A percentile compares a stretch with the other conserved stretches of the same genome.
Evolutionary conservation across 2,888 invertebrate genomes (phyloP).

Genomic region (Sturmia bella): DNA sequence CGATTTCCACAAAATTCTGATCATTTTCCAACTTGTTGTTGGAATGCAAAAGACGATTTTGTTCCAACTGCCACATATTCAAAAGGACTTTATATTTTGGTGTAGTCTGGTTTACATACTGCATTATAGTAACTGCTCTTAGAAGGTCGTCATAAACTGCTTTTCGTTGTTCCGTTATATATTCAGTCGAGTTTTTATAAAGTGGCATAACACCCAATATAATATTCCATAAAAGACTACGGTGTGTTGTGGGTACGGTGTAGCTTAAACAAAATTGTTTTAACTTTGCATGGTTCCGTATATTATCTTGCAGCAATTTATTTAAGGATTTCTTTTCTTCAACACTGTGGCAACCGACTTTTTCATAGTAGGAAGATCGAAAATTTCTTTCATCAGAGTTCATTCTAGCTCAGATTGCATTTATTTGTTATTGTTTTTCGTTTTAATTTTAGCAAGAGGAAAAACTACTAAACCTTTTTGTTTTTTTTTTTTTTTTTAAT

Average conservation of each 20-base stretch:
- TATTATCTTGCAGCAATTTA: constrained; percentile 92
- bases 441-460: not conserved
- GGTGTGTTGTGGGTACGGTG: constrained; percentile 90
- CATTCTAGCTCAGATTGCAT: constrained; percentile 5
- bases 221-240: constrained; percentile 91
- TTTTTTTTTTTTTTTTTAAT: too few relatives aligned
- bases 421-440: too few relatives aligned
- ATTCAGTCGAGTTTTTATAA: constrained; percentile 88
- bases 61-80: constrained; percentile 91
- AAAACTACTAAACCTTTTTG: too few relatives aligned
- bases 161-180: constrained; percentile 88
- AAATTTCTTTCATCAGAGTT: constrained; percentile 88
- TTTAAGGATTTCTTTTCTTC: constrained; percentile 95
- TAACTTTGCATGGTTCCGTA: constrained; percentile 85
- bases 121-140: constrained; percentile 87
- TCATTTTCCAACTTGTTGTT: constrained; percentile 80
- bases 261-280: constrained; percentile 93
- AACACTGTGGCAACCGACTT: constrained; percentile 94
- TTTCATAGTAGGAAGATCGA: constrained; percentile 91
- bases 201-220: constrained; percentile 91
- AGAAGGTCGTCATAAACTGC: constrained; percentile 89
- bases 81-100: constrained; percentile 87
- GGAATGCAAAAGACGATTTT: constrained; percentile 82
- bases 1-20: constrained; percentile 85
- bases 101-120: constrained; percentile 85